These are phyloP conservation scores for Ylistrum balloti DNA, from an alignment of 1,140 invertebrate species.

Conservation along the genomic window DNA sequence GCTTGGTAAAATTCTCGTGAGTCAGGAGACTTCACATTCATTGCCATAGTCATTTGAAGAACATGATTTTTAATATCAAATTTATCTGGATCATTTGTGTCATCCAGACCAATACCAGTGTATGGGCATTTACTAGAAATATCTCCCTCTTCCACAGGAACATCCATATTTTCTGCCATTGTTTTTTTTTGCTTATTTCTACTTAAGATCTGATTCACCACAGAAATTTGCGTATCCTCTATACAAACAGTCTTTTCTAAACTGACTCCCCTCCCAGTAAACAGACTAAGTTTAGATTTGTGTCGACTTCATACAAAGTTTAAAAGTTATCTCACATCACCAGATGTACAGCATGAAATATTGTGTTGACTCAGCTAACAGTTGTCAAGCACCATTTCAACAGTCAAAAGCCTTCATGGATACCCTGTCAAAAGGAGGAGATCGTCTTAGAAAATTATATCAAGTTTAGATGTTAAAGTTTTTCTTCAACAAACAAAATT, in stretches of 20 bases:
- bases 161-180: conserved; percentile 20
- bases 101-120: neutral
- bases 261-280: too few species aligned
- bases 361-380: neutral
- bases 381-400: neutral
- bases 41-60: conserved; percentile 51
- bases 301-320: neutral
- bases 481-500: too few species aligned
- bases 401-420: neutral
- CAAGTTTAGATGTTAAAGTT: too few species aligned
- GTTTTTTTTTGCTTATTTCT: neutral
- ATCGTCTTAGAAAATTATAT: conserved; percentile 4
- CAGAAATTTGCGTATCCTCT: too few species aligned
- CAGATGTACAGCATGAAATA: neutral
- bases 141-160: neutral
- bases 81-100: neutral
- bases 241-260: too few species aligned
- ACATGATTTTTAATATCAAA: neutral
- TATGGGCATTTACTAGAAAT: neutral
- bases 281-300: neutral
- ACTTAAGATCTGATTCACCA: neutral
- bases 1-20: conserved; percentile 58
- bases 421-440: conserved; percentile 27
- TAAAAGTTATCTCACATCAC: neutral
- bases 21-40: conserved; percentile 46